A percentile compares a stretch with the other conserved stretches of the same genome.
Conservation (phyloP, 2,797 vertebrate genomes). For the Malacoctenus gilli region DNA sequence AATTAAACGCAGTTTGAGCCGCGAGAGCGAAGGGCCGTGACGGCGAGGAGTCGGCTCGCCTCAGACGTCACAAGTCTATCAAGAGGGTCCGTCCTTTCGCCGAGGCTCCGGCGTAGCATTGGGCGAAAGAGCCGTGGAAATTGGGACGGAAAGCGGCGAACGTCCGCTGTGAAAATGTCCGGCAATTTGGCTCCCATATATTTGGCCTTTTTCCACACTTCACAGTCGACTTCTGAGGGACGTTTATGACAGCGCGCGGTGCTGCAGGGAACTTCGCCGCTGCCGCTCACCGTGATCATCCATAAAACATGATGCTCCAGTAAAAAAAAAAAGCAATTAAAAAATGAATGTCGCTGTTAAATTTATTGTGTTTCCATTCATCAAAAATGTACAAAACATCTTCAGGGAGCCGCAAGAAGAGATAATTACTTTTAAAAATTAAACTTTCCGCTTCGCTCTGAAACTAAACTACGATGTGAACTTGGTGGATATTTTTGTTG, state of each 20-base stretch:
- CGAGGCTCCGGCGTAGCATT: conserved; percentile 23
- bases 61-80: conserved; percentile 35
- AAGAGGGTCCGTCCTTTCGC: conserved; percentile 23
- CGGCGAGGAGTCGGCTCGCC: conserved; percentile 26
- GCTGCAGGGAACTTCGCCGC: not conserved
- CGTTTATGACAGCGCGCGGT: not conserved
- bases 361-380: not conserved
- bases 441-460: too few relatives aligned
- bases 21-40: conserved; percentile 48
- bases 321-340: not conserved
- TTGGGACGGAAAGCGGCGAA: conserved; percentile 13
- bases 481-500: too few relatives aligned
- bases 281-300: not conserved
- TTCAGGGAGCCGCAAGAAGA: not conserved
- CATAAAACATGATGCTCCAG: not conserved
- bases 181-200: conserved; percentile 10
- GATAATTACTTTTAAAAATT: too few relatives aligned
- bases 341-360: not conserved
- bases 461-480: too few relatives aligned
- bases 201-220: not conserved
- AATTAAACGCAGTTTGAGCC: conserved; percentile 53
- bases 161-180: conserved; percentile 24
- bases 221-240: not conserved
- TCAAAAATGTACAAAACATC: not conserved
- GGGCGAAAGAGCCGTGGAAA: conserved; percentile 15